phyloP scores from a whole-genome alignment of 2,888 invertebrate genomes.

The Phymatocera aterrima region DNA sequence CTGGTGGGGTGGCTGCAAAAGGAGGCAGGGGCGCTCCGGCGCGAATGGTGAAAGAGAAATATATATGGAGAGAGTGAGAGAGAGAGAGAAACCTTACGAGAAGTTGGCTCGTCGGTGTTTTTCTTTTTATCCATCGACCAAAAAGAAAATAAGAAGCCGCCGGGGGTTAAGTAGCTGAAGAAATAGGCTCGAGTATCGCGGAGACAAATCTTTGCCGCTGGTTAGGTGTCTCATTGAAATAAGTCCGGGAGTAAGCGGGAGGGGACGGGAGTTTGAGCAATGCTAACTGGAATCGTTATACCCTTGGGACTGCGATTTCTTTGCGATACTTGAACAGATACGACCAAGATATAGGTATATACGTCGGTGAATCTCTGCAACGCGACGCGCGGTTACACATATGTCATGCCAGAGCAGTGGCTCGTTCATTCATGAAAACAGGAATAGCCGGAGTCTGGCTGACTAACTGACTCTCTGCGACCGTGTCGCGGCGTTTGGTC shows the following conservation, averaged over 20 bases:
- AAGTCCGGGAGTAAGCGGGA: no score
- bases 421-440: constrained; percentile 30
- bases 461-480: not conserved
- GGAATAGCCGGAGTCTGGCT: not conserved
- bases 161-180: constrained; percentile 7
- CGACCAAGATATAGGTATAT: no score
- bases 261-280: no score
- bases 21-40: no score
- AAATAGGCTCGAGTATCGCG: not conserved
- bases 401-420: not conserved
- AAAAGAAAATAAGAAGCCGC: not conserved
- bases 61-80: no score
- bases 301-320: no score
- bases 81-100: not conserved
- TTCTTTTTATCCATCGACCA: not conserved
- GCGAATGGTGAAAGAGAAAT: constrained; percentile 5
- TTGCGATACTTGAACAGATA: no score
- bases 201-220: no score
- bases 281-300: no score
- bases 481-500: constrained; percentile 21
- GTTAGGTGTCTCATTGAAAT: no score
- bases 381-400: not conserved
- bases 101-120: not conserved
- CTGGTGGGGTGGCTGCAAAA: not conserved
- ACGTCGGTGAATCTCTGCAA: not conserved